Base-by-base conservation (phyloP, 1,140 invertebrate species). In the Penaeus japonicus region DNA sequence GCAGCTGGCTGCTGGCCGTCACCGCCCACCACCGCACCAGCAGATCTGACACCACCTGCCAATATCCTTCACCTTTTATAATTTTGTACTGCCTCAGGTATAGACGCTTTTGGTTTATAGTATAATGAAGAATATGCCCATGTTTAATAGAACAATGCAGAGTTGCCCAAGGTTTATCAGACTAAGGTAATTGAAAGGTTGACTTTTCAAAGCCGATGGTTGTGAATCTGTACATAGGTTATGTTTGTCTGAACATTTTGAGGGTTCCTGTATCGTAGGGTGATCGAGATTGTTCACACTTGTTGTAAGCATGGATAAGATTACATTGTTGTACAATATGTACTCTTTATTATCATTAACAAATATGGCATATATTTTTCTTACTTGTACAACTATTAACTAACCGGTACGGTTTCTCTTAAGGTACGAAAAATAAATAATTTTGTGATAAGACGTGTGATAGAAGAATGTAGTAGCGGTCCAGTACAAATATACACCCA, bases 31-130 rank as follows among this genome's bases (percentile, higher is more conserved):
- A 62, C 89, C 85, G 84, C 83, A 86, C 87, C 89, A 89, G 83
- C 87, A 89, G 86, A 88, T 86, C 84, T 85, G 83, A 90, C 65
- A 83, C 87, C 88, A 89, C 87, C 81, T 89, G 85, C 84, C 87
- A 88, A 85, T 86, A 90, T 79, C 87, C 85, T 86, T 89, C 84
- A 89, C 89, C 88, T 90, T 90, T 90, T 90, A 89, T 90, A 90
- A 89, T 90, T 90, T 90, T 90, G 89, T 90, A 90, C 90, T 90
- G 90, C 90, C 90, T 90, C 88, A 90, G 89, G 89, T 90, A 89
- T 90, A 90, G 90, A 89, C 87, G 82, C 85, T 90, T 90, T 90
- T 89, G 90, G 84, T 90, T 86, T 57, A 87, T 84, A 89, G 87
- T 89, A 88, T 88, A 88, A 84, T 77, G 81, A 88, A 39, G 87